Base-by-base conservation (phyloP, 2,797 vertebrate genomes). In the Hyperoplus lanceolatus region DNA sequence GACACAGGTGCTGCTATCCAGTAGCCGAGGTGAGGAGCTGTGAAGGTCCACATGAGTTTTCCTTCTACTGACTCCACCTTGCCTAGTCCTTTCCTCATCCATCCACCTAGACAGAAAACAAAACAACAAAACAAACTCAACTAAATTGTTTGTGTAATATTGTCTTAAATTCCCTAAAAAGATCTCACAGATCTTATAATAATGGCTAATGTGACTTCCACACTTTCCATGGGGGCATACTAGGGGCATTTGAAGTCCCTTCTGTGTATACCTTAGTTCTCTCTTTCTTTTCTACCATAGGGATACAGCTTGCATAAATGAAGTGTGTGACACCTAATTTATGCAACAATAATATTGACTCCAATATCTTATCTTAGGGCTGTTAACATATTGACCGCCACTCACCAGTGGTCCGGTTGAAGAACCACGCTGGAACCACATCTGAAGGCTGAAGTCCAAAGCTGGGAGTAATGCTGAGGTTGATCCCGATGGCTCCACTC, bases 1-100 rank as follows among this genome's bases (percentile, higher is more conserved):
- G 96, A 93, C 77, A 96, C 73, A 6, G 96, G 96, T 70, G 97
- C 97, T 76, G 96, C 97, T 21, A 97, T 95, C 97, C 97, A 98
- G 86, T 97, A 96, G 8, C 97, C 97, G 8, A 98, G 87, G 73
- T 96, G 95, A 70, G 97, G 96, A 69, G 97, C 97, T 0, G 91
- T 92, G 1, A 96, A 98, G 0, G 92, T 95, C 97, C 97, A 98
- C 0, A 93, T 61, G 13, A 96, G 93, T 2, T 93, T 95, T 10
- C 86, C 93, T 12, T 95, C 92, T 0, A 89, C 77, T 21, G 93
- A 90, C 68, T 87, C 92, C n/a, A 98, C 93, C 41, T 81, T 91
- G 53, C 97, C 97, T 0, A 94, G 84, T 53, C 97, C 97, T 46
- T 93, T 95, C 75, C 95, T 96, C 82, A 97, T 92, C 97, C 97